phyloP scores from a whole-genome alignment of 2,797 vertebrate genomes.

The Sebastes kiyomatsui region DNA sequence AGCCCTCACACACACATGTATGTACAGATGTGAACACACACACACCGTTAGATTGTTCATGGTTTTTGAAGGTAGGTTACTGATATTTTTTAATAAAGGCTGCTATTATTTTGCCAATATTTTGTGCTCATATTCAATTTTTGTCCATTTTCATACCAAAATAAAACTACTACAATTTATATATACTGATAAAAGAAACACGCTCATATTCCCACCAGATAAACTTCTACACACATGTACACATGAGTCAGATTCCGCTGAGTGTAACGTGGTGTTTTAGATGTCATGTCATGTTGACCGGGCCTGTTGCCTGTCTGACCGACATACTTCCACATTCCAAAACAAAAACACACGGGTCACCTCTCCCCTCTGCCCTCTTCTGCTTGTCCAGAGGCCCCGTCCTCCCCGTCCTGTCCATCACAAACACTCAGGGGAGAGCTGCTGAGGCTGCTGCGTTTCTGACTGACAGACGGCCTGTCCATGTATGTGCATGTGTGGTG shows the following conservation, averaged over 20 bases:
- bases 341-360: slow-evolving; percentile 67
- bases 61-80: neutral
- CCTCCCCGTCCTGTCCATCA: slow-evolving; percentile 40
- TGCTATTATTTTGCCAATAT: neutral
- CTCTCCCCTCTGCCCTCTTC: slow-evolving; percentile 27
- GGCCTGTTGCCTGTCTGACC: slow-evolving; percentile 17
- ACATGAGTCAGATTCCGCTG: neutral
- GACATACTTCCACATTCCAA: slow-evolving; percentile 54
- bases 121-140: neutral
- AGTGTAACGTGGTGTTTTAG: slow-evolving; percentile 19
- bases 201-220: neutral
- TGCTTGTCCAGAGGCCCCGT: slow-evolving; percentile 18
- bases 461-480: slow-evolving; percentile 17
- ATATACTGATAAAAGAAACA: neutral
- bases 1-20: slow-evolving; percentile 33
- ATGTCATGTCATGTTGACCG: slow-evolving; percentile 31
- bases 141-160: neutral
- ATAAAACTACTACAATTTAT: neutral
- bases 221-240: neutral
- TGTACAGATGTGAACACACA: slow-evolving; percentile 2
- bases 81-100: neutral
- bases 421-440: slow-evolving; percentile 27
- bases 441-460: slow-evolving; percentile 22
- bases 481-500: neutral
- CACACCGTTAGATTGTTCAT: neutral